A percentile compares a stretch with the other conserved stretches of the same genome.
Conservation (phyloP, 2,888 invertebrate species). For the Orthosia gracilis region DNA sequence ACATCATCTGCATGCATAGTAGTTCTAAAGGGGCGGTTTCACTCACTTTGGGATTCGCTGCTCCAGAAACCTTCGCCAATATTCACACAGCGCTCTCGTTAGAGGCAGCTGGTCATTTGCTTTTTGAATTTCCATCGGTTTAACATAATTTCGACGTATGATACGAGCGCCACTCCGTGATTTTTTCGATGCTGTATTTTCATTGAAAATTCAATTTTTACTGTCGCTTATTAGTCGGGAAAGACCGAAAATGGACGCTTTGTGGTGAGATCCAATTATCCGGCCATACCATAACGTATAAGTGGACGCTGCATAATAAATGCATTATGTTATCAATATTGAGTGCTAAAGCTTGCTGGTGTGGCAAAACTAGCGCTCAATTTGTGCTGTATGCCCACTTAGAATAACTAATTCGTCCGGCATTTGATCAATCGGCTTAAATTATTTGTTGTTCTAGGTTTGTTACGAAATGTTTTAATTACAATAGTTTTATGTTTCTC, state of each 20-base stretch:
- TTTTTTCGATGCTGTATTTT: slow-evolving; percentile 58
- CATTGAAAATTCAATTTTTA: slow-evolving; percentile 38
- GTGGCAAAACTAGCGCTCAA: slow-evolving; percentile 29
- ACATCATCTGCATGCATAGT: slow-evolving; percentile 57
- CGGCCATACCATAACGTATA: slow-evolving; percentile 28
- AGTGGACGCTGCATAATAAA: slow-evolving; percentile 49
- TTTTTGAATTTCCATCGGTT: slow-evolving; percentile 73
- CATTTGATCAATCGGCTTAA: slow-evolving; percentile 24
- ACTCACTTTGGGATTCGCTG: slow-evolving; percentile 61
- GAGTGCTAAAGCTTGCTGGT: slow-evolving; percentile 35
- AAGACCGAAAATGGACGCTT: slow-evolving; percentile 42
- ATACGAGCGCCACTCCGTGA: slow-evolving; percentile 57
- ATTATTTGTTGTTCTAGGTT: slow-evolving; percentile 10
- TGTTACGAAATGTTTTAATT: slow-evolving; percentile 31
- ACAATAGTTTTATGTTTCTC: slow-evolving; percentile 3
- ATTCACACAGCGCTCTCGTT: slow-evolving; percentile 72
- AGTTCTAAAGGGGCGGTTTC: slow-evolving; percentile 38
- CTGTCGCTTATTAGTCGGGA: slow-evolving; percentile 33
- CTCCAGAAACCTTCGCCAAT: slow-evolving; percentile 66
- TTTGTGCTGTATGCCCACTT: slow-evolving; percentile 31
- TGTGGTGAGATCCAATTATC: slow-evolving; percentile 55
- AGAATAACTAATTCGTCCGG: slow-evolving; percentile 26
- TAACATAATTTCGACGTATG: slow-evolving; percentile 66
- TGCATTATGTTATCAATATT: slow-evolving; percentile 53
- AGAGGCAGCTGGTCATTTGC: slow-evolving; percentile 73